These are phyloP conservation scores for Macrophya annulata DNA, from an alignment of 2,888 invertebrate genomes.

Conservation along the genomic window DNA sequence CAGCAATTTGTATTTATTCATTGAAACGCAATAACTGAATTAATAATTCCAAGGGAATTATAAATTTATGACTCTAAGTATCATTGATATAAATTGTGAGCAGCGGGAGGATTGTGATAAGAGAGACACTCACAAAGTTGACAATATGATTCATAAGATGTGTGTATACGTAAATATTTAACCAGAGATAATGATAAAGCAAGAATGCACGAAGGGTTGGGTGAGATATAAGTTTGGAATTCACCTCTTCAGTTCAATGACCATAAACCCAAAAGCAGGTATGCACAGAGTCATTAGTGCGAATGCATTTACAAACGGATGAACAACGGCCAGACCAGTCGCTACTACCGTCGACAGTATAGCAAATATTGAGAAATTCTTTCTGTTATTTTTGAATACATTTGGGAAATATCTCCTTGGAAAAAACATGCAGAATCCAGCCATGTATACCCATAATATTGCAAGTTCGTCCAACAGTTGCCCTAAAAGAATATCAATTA, in stretches of 20 bases:
- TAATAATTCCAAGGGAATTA: background rate
- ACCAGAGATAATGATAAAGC: background rate
- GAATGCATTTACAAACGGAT: constrained; percentile 92
- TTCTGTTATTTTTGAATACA: constrained; percentile 85
- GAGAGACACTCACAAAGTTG: constrained; percentile 14
- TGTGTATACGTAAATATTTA: constrained; percentile 16
- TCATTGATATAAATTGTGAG: background rate
- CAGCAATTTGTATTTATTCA: background rate
- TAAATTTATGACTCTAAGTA: background rate
- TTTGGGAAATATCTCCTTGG: constrained; percentile 87
- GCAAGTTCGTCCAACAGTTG: constrained; percentile 91
- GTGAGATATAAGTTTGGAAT: constrained; percentile 58
- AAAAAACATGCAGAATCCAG: constrained; percentile 88
- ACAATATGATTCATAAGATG: constrained; percentile 38
- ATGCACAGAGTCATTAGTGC: constrained; percentile 88
- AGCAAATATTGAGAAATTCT: constrained; percentile 84
- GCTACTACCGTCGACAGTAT: constrained; percentile 83
- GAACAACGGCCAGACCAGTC: constrained; percentile 86
- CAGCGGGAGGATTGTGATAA: background rate
- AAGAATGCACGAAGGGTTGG: constrained; percentile 23
- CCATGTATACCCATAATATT: constrained; percentile 91
- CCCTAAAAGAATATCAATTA: constrained; percentile 78
- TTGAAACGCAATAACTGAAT: no score
- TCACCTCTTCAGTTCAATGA: constrained; percentile 86
- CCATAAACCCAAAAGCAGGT: constrained; percentile 86